Conservation (phyloP, 2,888 invertebrate genomes). For the Archaeoteleia sp. region DNA sequence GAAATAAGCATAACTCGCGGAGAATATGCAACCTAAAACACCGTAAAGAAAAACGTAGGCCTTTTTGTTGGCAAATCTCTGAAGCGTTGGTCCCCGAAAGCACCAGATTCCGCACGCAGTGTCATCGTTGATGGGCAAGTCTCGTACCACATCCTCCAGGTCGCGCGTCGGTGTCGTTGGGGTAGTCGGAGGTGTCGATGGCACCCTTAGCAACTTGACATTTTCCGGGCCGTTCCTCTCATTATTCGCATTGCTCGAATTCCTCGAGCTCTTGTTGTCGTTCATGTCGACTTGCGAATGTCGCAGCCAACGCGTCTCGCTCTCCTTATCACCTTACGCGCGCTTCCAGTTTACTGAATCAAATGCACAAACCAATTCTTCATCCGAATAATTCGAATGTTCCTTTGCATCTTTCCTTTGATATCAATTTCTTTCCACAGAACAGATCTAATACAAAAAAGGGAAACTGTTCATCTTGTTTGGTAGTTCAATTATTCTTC, state of each 20-base stretch:
- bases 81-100: slow-evolving; percentile 77
- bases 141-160: slow-evolving; percentile 75
- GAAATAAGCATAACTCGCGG: slow-evolving; percentile 83
- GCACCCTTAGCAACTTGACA: slow-evolving; percentile 64
- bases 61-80: slow-evolving; percentile 79
- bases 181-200: slow-evolving; percentile 60
- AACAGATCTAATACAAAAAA: too few species aligned
- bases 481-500: too few species aligned
- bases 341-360: slow-evolving; percentile 15
- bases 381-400: slow-evolving; percentile 2
- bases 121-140: slow-evolving; percentile 78
- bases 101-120: slow-evolving; percentile 81
- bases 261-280: slow-evolving; percentile 59
- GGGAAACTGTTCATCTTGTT: too few species aligned
- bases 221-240: slow-evolving; percentile 70
- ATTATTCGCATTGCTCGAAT: slow-evolving; percentile 59
- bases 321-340: slow-evolving; percentile 3
- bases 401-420: slow-evolving; percentile 38
- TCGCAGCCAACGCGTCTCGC: slow-evolving; percentile 2
- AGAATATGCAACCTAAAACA: slow-evolving; percentile 81
- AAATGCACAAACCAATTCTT: slow-evolving; percentile 9
- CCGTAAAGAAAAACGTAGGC: slow-evolving; percentile 81
- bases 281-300: slow-evolving; percentile 35
- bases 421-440: neutral
- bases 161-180: slow-evolving; percentile 61